A percentile compares a stretch with the other conserved stretches of the same genome.
Conservation (phyloP, 2,888 invertebrate species). For the Idaea straminata region DNA sequence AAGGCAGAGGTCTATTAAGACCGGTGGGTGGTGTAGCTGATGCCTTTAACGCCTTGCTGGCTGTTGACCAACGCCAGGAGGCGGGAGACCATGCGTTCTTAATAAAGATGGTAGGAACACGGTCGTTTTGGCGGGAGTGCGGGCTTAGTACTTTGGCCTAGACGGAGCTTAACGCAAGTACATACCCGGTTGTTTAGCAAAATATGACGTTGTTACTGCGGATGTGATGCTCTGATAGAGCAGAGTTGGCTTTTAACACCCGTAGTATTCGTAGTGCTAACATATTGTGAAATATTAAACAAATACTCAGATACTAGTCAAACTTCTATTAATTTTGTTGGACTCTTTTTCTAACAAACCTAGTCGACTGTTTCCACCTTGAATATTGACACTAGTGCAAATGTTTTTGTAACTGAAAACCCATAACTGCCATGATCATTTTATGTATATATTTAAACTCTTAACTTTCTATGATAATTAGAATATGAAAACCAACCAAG, state of each 20-base stretch:
- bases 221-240: background rate
- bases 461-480: too few species aligned
- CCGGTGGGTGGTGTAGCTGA: slow-evolving; percentile 69
- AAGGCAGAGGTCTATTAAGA: slow-evolving; percentile 51
- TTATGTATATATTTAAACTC: too few species aligned
- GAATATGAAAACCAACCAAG: too few species aligned
- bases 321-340: too few species aligned
- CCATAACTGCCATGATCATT: too few species aligned
- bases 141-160: slow-evolving; percentile 39
- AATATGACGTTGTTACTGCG: background rate
- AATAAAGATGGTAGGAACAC: slow-evolving; percentile 75
- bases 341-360: too few species aligned
- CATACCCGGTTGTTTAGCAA: background rate
- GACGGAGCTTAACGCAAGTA: background rate
- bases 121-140: slow-evolving; percentile 57
- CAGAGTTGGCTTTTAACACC: background rate
- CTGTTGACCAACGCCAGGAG: slow-evolving; percentile 76
- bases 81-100: slow-evolving; percentile 76
- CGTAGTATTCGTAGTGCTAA: background rate
- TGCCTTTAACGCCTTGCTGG: slow-evolving; percentile 80
- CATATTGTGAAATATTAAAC: background rate
- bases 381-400: too few species aligned
- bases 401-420: too few species aligned
- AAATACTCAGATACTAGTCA: background rate
- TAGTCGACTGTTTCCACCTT: too few species aligned